Evolutionary conservation across 2,113 vertebrate genomes (phyloP).

Genomic region (Toxotes jaculatrix): DNA sequence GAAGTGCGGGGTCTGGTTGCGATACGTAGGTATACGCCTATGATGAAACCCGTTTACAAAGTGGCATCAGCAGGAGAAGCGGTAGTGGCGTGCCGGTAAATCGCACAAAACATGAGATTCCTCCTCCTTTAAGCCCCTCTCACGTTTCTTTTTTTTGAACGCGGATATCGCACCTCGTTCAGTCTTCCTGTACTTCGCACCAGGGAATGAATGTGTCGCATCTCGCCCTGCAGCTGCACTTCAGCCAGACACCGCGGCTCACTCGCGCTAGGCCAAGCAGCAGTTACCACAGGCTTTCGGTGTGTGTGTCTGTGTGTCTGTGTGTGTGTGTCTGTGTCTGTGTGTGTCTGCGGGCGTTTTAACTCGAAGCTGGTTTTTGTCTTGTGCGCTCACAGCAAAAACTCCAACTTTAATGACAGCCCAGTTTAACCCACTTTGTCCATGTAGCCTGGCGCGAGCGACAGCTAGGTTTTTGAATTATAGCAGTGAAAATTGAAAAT

Average conservation of each 20-base stretch:
- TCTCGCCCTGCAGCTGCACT: not conserved
- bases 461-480: too few species aligned
- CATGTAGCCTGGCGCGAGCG: not conserved
- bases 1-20: too few species aligned
- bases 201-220: not conserved
- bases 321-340: too few species aligned
- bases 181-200: conserved; percentile 65
- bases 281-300: not conserved
- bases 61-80: not conserved
- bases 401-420: not conserved
- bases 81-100: too few species aligned
- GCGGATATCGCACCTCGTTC: conserved; percentile 57
- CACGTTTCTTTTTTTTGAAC: not conserved
- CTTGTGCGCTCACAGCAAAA: not conserved
- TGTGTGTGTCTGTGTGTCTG: too few species aligned
- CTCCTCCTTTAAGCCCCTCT: too few species aligned
- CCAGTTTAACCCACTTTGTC: not conserved
- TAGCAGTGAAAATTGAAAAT: too few species aligned
- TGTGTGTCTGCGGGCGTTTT: too few species aligned
- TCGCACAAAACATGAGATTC: not conserved
- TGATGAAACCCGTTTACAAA: not conserved
- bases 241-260: not conserved
- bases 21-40: not conserved
- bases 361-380: too few species aligned
- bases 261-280: not conserved